phyloP scores from a whole-genome alignment of 2,797 vertebrate species.

The Myripristis jacobus region DNA sequence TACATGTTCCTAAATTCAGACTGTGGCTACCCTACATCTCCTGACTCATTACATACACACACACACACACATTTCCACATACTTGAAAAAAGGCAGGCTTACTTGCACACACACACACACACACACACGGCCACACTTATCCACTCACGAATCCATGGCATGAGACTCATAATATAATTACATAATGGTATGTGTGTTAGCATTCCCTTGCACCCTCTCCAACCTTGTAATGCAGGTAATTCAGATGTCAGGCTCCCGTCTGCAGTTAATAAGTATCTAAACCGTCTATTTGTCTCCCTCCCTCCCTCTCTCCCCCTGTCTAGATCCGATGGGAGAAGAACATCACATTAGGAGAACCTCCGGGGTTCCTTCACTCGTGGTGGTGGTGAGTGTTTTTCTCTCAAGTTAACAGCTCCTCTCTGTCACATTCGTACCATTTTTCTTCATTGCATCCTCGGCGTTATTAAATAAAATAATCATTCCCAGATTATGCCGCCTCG shows the following conservation, averaged over 20 bases:
- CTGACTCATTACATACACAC: constrained; percentile 11
- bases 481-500: not conserved
- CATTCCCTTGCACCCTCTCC: constrained; percentile 61
- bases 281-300: constrained; percentile 20
- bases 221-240: constrained; percentile 58
- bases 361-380: constrained; percentile 99
- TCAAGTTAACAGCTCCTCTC: constrained; percentile 25
- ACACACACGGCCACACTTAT: constrained; percentile 66
- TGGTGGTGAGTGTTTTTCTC: constrained; percentile 93
- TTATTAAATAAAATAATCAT: constrained; percentile 33
- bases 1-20: constrained; percentile 60
- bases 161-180: constrained; percentile 65
- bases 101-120: no score
- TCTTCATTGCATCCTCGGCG: constrained; percentile 29
- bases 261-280: constrained; percentile 44
- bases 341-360: constrained; percentile 98
- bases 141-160: constrained; percentile 59
- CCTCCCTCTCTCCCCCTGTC: constrained; percentile 32
- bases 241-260: constrained; percentile 60
- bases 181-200: constrained; percentile 55
- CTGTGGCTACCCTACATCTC: not conserved
- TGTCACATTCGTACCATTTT: constrained; percentile 33
- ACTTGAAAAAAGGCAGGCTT: constrained; percentile 45
- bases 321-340: constrained; percentile 99
- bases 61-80: constrained; percentile 23